Conservation (phyloP, 1,140 invertebrate genomes). For the Eubasilissa regina region DNA sequence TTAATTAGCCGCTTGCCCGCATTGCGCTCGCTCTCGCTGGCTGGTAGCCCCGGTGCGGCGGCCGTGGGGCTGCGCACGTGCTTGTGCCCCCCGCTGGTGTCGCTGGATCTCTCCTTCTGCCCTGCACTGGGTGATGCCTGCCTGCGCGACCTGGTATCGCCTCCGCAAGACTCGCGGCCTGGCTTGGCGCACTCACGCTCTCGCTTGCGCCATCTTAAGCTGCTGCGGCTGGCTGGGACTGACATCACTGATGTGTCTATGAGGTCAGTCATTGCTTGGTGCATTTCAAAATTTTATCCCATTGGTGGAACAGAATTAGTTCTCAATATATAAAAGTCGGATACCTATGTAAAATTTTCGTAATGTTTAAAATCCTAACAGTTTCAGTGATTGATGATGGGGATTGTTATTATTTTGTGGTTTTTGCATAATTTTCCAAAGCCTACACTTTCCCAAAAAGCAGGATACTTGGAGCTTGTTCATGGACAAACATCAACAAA, state of each 20-base stretch:
- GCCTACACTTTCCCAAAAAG: too few relatives aligned
- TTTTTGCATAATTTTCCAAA: too few relatives aligned
- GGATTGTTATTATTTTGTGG: too few relatives aligned
- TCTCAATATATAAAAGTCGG: too few relatives aligned
- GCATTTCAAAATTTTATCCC: too few relatives aligned
- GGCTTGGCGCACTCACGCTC: slow-evolving; percentile 88
- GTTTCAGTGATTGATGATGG: too few relatives aligned
- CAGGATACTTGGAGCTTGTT: too few relatives aligned
- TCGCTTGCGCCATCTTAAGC: slow-evolving; percentile 83
- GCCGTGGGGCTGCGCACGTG: slow-evolving; percentile 88
- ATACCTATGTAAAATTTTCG: too few relatives aligned
- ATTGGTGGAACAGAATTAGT: too few relatives aligned
- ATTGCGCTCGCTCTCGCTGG: slow-evolving; percentile 84
- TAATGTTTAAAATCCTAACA: too few relatives aligned
- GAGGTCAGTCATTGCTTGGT: slow-evolving; percentile 65
- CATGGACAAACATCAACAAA: too few relatives aligned
- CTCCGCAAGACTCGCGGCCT: slow-evolving; percentile 87
- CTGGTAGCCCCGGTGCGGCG: slow-evolving; percentile 85
- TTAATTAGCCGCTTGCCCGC: slow-evolving; percentile 87
- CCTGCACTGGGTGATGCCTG: slow-evolving; percentile 84
- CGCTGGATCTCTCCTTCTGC: slow-evolving; percentile 80
- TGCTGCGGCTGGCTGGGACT: slow-evolving; percentile 86
- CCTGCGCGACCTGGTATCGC: slow-evolving; percentile 86
- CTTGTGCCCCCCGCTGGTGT: slow-evolving; percentile 85
- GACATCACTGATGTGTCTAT: slow-evolving; percentile 92